These are phyloP conservation scores for Epizoanthus stellaris DNA, from an alignment of 92 coral and sea anemone species.

Conservation along the genomic window DNA sequence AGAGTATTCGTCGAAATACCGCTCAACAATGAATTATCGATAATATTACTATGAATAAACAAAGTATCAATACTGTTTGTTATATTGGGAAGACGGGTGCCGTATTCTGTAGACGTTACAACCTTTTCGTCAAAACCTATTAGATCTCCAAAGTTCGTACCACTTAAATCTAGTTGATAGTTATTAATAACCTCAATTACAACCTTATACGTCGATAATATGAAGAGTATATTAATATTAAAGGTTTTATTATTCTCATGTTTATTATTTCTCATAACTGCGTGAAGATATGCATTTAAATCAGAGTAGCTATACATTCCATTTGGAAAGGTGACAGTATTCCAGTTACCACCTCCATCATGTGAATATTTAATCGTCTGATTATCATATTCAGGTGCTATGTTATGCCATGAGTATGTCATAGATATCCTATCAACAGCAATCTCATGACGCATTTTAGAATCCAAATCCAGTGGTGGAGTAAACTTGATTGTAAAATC, in stretches of 20 bases:
- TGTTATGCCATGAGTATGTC: slow-evolving; percentile 35
- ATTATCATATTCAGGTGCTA: background rate
- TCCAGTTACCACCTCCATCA: background rate
- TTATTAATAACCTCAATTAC: background rate
- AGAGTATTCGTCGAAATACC: background rate
- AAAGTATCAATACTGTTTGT: background rate
- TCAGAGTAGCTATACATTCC: background rate
- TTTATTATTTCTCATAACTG: background rate
- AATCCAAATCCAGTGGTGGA: background rate
- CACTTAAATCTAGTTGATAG: background rate
- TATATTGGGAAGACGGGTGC: background rate
- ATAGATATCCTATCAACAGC: background rate
- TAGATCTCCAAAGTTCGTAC: background rate
- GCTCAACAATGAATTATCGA: background rate
- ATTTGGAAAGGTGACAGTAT: background rate
- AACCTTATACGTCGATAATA: background rate
- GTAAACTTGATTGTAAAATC: slow-evolving; percentile 1
- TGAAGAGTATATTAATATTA: background rate
- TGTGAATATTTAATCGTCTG: background rate
- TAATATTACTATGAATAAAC: background rate
- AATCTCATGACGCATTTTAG: background rate
- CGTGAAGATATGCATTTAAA: background rate
- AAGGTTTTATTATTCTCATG: background rate
- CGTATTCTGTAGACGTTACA: background rate
- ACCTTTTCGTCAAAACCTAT: slow-evolving; percentile 15